phyloP scores from a whole-genome alignment of 2,113 vertebrate genomes.

The Dolichotis patagonum region DNA sequence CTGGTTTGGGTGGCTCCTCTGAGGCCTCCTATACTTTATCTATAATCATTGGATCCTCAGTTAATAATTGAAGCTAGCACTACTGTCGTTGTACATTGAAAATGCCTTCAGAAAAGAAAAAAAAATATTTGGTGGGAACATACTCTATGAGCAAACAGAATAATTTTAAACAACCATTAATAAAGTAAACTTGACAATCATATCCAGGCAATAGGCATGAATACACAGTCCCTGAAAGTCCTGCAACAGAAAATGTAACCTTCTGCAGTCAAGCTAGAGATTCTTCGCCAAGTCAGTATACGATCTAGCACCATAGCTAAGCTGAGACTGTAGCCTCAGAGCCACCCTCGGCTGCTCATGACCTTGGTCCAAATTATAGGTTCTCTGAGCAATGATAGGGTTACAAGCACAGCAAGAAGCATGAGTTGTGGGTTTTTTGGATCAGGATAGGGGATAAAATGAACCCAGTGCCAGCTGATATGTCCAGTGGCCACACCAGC shows the following conservation, averaged over 20 bases:
- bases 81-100: constrained; percentile 29
- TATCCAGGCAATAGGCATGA: not conserved
- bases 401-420: not conserved
- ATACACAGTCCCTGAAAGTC: not conserved
- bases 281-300: not conserved
- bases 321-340: constrained; percentile 31
- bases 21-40: not conserved
- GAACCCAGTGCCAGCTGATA: not conserved
- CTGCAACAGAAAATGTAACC: not conserved
- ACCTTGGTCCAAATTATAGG: constrained; percentile 46
- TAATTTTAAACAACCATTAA: constrained; percentile 13
- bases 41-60: not conserved
- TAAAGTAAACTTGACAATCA: not conserved
- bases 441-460: not conserved
- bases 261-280: not conserved
- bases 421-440: not conserved
- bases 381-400: constrained; percentile 44
- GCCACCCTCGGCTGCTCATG: not conserved
- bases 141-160: not conserved
- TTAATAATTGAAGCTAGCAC: not conserved
- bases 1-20: not conserved
- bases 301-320: not conserved
- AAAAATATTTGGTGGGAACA: constrained; percentile 26
- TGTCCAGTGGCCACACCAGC: not conserved
- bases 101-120: constrained; percentile 45